Evolutionary conservation across 2,797 vertebrate species (phyloP), one percentile per base, ranked within the genome.

Genomic region (Pangasius mekongensis): DNA sequence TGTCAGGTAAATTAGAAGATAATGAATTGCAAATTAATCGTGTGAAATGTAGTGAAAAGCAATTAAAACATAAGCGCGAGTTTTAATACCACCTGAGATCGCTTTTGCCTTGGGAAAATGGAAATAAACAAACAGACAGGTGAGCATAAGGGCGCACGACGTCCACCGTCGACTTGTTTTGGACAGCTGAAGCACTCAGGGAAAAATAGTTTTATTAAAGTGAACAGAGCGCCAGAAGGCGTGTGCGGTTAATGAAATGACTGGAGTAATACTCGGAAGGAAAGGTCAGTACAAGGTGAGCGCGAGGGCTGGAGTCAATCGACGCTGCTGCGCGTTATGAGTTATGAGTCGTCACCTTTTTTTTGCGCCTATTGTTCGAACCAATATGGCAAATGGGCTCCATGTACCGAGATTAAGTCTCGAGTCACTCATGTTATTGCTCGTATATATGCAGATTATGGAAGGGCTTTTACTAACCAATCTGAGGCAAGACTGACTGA

Each of bases 11-110:
- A 92, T 92, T 90, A 90, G 81, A 91, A 91, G 91, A 93, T 92
- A 91, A 92, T 92, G 91, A 92, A 92, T 92, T 91, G 90, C 90
- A 91, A 93, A 93, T 92, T 91, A 91, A 88, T 86, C 89, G 83
- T 76, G 91, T 91, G 89, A 92, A 93, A 93, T 91, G 90, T 91
- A 91, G 90, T 88, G 88, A 92, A 92, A 93, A 88, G 90, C 90
- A 92, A 92, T 93, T 92, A 93, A 91, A 92, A 90, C 88, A 77
- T 86, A 83, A 86, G 88, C 90, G 64, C 86, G 36, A 77, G 86
- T 87, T 92, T 87, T 89, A 91, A 91, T 91, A 86, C 91, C 87
- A 64, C 60, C 86, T 73, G 83, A 89, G 89, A 90, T 89, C 62
- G 87, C 24, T 83, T 85, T 81, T 76, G 84, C 86, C 87, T 82